These are phyloP conservation scores for Ernsta delagoae DNA, from an alignment of 2,888 invertebrate genomes.

Conservation along the genomic window DNA sequence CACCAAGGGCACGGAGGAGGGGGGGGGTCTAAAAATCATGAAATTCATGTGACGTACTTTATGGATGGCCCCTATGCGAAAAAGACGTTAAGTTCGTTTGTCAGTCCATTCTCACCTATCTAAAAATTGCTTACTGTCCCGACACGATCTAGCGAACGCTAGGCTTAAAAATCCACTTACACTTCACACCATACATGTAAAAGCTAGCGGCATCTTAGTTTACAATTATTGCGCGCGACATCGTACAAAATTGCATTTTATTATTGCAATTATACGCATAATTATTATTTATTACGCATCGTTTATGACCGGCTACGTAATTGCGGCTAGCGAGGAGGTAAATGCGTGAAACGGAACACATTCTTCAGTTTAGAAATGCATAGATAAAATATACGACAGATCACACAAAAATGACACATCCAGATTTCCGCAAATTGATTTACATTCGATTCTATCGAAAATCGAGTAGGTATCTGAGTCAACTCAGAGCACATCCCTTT, in stretches of 20 bases:
- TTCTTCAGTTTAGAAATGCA: conserved; percentile 1
- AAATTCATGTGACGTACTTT: too few species aligned
- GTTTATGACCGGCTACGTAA: conserved; percentile 41
- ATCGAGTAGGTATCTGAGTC: too few species aligned
- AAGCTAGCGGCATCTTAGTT: background rate
- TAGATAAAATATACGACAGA: conserved; percentile 24
- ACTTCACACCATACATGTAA: background rate
- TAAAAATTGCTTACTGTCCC: too few species aligned
- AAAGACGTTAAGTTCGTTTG: too few species aligned
- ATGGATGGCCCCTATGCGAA: too few species aligned
- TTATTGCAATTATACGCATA: conserved; percentile 46
- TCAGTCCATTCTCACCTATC: too few species aligned
- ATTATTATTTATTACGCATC: conserved; percentile 51
- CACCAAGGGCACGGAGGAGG: too few species aligned
- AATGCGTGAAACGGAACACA: conserved; percentile 37
- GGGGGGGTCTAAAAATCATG: too few species aligned
- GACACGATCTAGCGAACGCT: too few species aligned
- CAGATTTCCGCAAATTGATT: too few species aligned
- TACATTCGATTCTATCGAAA: too few species aligned
- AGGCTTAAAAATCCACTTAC: background rate
- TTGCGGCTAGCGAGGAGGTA: conserved; percentile 15
- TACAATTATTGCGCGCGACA: conserved; percentile 12
- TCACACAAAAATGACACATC: background rate
- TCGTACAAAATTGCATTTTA: conserved; percentile 18
- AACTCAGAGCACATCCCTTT: too few species aligned